These are phyloP conservation scores for Rhagonycha lutea DNA, from an alignment of 2,888 invertebrate species.

Conservation along the genomic window DNA sequence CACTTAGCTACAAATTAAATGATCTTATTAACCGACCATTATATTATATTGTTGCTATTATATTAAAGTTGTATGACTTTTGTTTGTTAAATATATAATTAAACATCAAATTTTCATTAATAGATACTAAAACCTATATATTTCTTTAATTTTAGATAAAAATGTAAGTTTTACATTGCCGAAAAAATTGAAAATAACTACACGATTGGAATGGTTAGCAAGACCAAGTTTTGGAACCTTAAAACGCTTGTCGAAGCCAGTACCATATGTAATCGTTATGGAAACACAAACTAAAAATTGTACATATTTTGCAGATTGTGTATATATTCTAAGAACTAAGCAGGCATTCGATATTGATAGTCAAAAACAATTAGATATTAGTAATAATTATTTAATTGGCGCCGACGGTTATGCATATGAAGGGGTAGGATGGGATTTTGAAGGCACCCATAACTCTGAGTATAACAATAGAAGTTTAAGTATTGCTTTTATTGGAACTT, in stretches of 20 bases:
- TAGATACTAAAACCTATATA: neutral
- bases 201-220: conserved; percentile 69
- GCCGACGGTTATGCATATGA: conserved; percentile 61
- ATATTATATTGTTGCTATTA: no score
- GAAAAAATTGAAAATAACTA: conserved; percentile 58
- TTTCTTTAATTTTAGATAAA: conserved; percentile 16
- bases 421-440: conserved; percentile 58
- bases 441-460: neutral
- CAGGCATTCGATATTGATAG: conserved; percentile 74
- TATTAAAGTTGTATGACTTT: no score
- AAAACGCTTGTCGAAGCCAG: conserved; percentile 54
- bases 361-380: conserved; percentile 64
- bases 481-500: neutral
- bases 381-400: conserved; percentile 58
- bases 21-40: no score
- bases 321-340: conserved; percentile 63
- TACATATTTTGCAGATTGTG: conserved; percentile 61
- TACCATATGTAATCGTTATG: conserved; percentile 62
- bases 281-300: conserved; percentile 70
- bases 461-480: neutral
- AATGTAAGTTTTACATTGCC: conserved; percentile 31
- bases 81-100: no score
- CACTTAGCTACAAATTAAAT: no score
- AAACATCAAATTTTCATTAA: neutral
- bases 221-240: conserved; percentile 57